Base-by-base conservation (phyloP, 53 echinoderm and acorn worm species). In the Patiria pectinifera region DNA sequence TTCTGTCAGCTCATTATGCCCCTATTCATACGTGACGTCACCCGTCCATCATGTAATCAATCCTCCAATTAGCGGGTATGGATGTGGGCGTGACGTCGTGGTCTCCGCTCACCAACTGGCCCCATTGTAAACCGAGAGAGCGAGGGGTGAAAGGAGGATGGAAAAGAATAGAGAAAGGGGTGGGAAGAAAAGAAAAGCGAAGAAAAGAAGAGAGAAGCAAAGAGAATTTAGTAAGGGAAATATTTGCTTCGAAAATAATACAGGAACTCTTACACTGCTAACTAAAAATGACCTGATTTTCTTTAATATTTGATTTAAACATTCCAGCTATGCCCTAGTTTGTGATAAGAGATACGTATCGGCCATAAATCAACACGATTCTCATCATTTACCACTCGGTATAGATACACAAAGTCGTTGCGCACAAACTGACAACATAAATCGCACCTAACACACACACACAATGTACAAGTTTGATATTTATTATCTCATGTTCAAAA, bases 51-150 rank as follows among this genome's bases (percentile, higher is more conserved):
- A 95, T 92, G 95, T 82, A 93, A 94, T 94, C 86, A 91, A 95
- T 95, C 94, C 85, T 95, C 95, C 96, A 96, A 96, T 96, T 96
- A 96, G 95, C 94, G 96, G 62, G 85, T 88, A 95, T 80, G 76
- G 91, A 89, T 85, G 90, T 90, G 93, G 95, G 80, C 91, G 93
- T 92, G 95, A 95, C 95, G 95, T 91, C 94, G 89, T 53, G 58
- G 80, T 69, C 62, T 5, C 86, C 86, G 91, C 92, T 86, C 89
- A 70, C 91, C 87, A 91, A 86, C 80, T 80, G 90, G 66, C 84
- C 84, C 84, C 66, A 84, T 84, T 84, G 80, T 74, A n/a, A 74
- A 74, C 8, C 35, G 59, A 69, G 43, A 35, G 19, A 45, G 45
- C 35, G 21, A 66, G 62, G 25, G 79, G 79, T 49, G 35, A 88